Conservation (phyloP, 2,797 vertebrate genomes). For the Setipinna tenuifilis region DNA sequence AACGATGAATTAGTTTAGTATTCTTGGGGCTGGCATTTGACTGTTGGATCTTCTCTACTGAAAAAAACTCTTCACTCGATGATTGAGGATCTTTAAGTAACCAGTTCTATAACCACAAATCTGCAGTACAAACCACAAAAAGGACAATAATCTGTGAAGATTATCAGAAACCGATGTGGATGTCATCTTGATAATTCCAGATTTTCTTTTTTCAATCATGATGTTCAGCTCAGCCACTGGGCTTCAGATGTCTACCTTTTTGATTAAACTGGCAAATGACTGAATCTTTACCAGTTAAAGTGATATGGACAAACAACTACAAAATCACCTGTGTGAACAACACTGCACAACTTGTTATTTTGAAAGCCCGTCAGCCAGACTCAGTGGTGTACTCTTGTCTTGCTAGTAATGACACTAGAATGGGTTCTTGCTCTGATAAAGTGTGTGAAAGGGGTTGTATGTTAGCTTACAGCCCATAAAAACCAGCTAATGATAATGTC, state of each 20-base stretch:
- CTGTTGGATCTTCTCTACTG: conserved; percentile 83
- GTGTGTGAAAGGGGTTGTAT: conserved; percentile 85
- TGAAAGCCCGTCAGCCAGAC: conserved; percentile 88
- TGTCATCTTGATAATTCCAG: background rate
- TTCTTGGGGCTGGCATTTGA: background rate
- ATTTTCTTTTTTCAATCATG: conserved; percentile 44
- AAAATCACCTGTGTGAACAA: conserved; percentile 84
- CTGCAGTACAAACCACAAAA: background rate
- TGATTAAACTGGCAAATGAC: conserved; percentile 90
- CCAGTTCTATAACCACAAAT: conserved; percentile 45
- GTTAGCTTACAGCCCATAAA: background rate
- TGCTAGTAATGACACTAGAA: conserved; percentile 87
- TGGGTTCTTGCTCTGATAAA: conserved; percentile 88
- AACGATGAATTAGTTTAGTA: background rate
- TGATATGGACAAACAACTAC: conserved; percentile 91
- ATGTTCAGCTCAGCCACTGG: conserved; percentile 72
- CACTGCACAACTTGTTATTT: conserved; percentile 81
- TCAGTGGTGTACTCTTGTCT: conserved; percentile 88
- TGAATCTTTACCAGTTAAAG: conserved; percentile 85
- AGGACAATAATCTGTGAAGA: background rate
- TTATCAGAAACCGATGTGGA: background rate
- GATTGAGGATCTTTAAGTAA: conserved; percentile 78
- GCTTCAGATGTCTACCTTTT: conserved; percentile 86
- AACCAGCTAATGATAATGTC: conserved; percentile 29
- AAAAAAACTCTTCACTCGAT: conserved; percentile 88